Base-by-base conservation (phyloP, 2,888 invertebrate genomes). In the Spodoptera littoralis region DNA sequence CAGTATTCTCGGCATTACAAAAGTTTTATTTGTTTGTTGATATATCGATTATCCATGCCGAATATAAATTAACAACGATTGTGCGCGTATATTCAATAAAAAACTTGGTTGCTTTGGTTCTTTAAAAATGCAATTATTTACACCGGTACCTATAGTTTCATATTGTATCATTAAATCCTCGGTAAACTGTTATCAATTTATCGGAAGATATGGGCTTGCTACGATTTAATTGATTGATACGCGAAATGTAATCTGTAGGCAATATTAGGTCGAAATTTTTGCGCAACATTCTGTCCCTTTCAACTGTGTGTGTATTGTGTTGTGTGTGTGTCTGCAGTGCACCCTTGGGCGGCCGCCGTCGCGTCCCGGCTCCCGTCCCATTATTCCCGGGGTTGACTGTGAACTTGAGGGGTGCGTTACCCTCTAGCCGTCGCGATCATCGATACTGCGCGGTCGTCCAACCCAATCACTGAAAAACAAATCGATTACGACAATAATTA, bases 401-500 rank as follows among this genome's bases (percentile, higher is more conserved):
- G 91, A 92, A 91, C 92, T 92, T 91, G 92, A 91, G 88, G 94
- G 94, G 93, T 92, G 92, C 91, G 89, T 89, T 92, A 94, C 93
- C 94, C 94, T 90, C 88, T 77, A 71, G 76, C 65, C 67, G 71
- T 69, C 74, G 74, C 69, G 76, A 80, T 74, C 79, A 80, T 81
- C 59, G 76, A 76, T 77, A 70, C 80, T 79, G 72, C 79, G 83
- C 78, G 87, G 85, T 88, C 87, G 79, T 83, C 86, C 82, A 87
- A 88, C 88, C 82, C 81, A 82, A 81, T 82, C 77, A 66, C 76
- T 74, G 65, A 71, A 73, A 62, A 61, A 63, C 52, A 54, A 63
- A 63, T 76, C 59, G 52, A 66, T 70, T 63, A 57, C 42, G 8
- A 18, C 30, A 8, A 18, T 24, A 8, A 46, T 51, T 45, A 41